Percentiles rank a stretch among this genome's conserved stretches.
phyloP scores from a whole-genome alignment of 2,113 vertebrate genomes.

The Brachyistius frenatus region DNA sequence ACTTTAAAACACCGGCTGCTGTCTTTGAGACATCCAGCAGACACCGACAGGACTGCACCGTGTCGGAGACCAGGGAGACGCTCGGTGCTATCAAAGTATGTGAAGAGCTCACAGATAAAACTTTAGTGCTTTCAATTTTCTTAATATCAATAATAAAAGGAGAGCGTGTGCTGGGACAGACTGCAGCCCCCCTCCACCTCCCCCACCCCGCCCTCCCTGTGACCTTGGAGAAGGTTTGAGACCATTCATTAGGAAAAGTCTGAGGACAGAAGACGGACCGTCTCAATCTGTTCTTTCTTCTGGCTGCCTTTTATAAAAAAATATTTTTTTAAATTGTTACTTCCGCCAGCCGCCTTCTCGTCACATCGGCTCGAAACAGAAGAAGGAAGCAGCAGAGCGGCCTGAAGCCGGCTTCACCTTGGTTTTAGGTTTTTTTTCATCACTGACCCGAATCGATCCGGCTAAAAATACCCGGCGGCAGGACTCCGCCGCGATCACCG shows the following conservation, averaged over 20 bases:
- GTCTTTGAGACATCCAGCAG: not conserved
- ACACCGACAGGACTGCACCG: not conserved
- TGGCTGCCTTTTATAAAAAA: slow-evolving; percentile 4
- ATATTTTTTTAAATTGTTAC: too few relatives aligned
- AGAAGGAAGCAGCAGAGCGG: slow-evolving; percentile 7
- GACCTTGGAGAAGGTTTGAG: slow-evolving; percentile 41
- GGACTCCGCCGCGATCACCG: slow-evolving; percentile 41
- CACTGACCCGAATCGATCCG: slow-evolving; percentile 54
- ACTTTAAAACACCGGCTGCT: too few relatives aligned
- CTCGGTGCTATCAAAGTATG: not conserved
- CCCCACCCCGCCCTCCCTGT: not conserved
- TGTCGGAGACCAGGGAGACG: slow-evolving; percentile 12
- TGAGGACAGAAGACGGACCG: slow-evolving; percentile 2
- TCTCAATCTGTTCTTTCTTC: not conserved
- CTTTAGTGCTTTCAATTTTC: not conserved
- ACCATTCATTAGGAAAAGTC: slow-evolving; percentile 43
- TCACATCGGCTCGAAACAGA: not conserved
- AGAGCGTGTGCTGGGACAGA: slow-evolving; percentile 32
- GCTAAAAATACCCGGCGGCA: slow-evolving; percentile 59
- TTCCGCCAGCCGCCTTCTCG: too few relatives aligned
- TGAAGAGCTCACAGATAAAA: slow-evolving; percentile 46
- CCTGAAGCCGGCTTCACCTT: slow-evolving; percentile 42
- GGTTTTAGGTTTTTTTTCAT: slow-evolving; percentile 40
- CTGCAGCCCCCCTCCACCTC: slow-evolving; percentile 19
- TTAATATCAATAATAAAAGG: not conserved